A percentile compares a stretch with the other conserved stretches of the same genome.
Evolutionary conservation across 2,888 invertebrate genomes (phyloP).

Genomic region (Adineta ricciae): DNA sequence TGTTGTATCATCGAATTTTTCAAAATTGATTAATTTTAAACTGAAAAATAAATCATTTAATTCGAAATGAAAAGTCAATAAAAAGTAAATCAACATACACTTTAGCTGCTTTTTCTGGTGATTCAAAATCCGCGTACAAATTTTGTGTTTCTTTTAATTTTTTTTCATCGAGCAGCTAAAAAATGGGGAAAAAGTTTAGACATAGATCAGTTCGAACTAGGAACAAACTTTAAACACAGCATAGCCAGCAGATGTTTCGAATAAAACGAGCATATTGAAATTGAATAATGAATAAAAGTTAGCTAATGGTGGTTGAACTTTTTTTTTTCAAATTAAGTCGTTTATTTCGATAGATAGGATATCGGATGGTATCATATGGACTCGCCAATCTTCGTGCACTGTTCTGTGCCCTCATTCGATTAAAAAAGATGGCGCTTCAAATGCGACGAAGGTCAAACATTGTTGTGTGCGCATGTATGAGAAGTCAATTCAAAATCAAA

Average conservation of each 20-base stretch:
- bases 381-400: too few relatives aligned
- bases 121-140: constrained; percentile 77
- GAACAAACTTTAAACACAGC: constrained; percentile 49
- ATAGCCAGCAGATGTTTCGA: constrained; percentile 52
- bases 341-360: too few relatives aligned
- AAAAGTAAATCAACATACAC: constrained; percentile 59
- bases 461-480: too few relatives aligned
- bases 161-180: constrained; percentile 79
- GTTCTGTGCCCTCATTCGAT: too few relatives aligned
- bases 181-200: constrained; percentile 38
- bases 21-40: constrained; percentile 81
- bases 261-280: constrained; percentile 61
- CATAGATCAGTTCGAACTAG: too few relatives aligned
- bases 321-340: too few relatives aligned
- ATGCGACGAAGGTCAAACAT: too few relatives aligned
- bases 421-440: too few relatives aligned
- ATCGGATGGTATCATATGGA: too few relatives aligned
- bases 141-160: constrained; percentile 80
- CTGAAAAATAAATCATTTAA: constrained; percentile 21
- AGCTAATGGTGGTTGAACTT: not conserved
- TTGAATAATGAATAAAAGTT: not conserved
- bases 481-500: too few relatives aligned
- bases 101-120: constrained; percentile 76
- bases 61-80: not conserved
- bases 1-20: constrained; percentile 87